Percentiles rank a stretch among this genome's conserved stretches.
Evolutionary conservation across 2,888 invertebrate species (phyloP).

Genomic region (Tachina fera): DNA sequence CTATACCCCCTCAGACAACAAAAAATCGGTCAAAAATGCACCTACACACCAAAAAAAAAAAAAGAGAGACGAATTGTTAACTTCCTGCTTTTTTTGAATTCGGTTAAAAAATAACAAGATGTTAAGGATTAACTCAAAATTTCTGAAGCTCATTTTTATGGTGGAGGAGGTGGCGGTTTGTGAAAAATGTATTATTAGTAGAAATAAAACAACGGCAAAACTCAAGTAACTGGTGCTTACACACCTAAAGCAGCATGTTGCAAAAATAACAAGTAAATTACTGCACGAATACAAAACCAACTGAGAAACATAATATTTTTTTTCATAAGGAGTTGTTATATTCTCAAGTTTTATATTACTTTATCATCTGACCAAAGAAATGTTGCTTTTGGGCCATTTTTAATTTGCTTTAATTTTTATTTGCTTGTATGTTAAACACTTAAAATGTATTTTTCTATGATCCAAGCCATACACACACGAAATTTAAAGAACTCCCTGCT

Average conservation of each 20-base stretch:
- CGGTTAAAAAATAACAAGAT: no score
- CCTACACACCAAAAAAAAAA: no score
- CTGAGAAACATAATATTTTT: slow-evolving; percentile 53
- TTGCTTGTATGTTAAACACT: slow-evolving; percentile 34
- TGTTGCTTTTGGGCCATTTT: slow-evolving; percentile 57
- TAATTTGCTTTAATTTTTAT: slow-evolving; percentile 21
- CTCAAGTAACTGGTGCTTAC: slow-evolving; percentile 23
- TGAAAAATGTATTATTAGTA: not conserved
- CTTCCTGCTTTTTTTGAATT: no score
- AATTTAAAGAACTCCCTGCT: slow-evolving; percentile 24
- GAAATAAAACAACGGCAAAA: slow-evolving; percentile 4
- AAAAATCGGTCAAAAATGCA: no score
- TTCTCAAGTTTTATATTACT: slow-evolving; percentile 25
- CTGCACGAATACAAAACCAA: slow-evolving; percentile 61
- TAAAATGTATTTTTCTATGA: slow-evolving; percentile 4
- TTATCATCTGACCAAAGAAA: slow-evolving; percentile 45
- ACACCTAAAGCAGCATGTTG: slow-evolving; percentile 50
- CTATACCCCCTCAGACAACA: no score
- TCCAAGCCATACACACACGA: not conserved
- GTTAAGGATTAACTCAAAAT: slow-evolving; percentile 33
- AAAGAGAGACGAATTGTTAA: no score
- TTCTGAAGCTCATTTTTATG: not conserved
- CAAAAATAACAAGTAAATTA: slow-evolving; percentile 48
- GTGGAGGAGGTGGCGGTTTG: slow-evolving; percentile 21
- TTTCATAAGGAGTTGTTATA: slow-evolving; percentile 46